phyloP scores from a whole-genome alignment of 2,113 vertebrate genomes.

The Pterocles burchelli region DNA sequence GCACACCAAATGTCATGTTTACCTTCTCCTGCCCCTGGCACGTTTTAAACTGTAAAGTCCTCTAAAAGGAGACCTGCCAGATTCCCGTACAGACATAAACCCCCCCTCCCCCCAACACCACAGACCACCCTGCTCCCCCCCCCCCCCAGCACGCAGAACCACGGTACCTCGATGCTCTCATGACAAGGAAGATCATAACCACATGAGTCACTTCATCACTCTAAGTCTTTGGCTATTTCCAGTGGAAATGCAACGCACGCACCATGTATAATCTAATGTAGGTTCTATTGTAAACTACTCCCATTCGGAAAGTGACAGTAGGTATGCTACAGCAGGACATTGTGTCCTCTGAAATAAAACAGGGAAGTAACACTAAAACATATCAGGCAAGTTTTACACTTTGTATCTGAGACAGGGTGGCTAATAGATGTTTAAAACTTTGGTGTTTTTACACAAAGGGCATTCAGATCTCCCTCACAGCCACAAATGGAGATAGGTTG shows the following conservation, averaged over 20 bases:
- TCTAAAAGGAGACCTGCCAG: background rate
- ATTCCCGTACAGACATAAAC: background rate
- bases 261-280: background rate
- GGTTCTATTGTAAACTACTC: conserved; percentile 21
- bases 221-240: background rate
- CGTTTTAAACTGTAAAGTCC: background rate
- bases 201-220: background rate
- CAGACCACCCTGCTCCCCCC: background rate
- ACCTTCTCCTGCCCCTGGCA: background rate
- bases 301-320: background rate
- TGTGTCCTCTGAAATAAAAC: background rate
- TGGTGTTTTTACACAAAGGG: background rate
- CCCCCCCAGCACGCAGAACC: background rate
- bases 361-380: background rate
- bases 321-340: background rate
- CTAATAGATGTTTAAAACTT: conserved; percentile 11
- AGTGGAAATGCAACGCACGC: background rate
- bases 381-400: background rate
- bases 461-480: conserved; percentile 9
- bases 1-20: background rate
- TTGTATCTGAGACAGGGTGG: background rate
- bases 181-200: background rate
- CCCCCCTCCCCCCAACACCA: background rate
- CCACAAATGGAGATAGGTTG: background rate
- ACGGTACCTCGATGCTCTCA: background rate